Base-by-base conservation (phyloP, 2,113 vertebrate genomes). In the Gymnorhina tibicen region DNA sequence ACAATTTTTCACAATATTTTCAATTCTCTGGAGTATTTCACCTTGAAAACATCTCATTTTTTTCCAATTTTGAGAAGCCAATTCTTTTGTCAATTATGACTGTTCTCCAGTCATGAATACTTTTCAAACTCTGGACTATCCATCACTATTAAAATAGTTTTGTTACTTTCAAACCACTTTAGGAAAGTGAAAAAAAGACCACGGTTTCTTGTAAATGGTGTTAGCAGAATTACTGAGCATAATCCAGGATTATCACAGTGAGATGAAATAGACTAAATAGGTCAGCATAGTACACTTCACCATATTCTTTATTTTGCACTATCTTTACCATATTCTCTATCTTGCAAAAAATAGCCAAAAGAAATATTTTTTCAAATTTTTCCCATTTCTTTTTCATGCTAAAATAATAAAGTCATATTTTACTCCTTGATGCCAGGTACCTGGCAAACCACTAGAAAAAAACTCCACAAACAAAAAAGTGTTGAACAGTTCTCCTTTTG, bases 391-490 rank as follows among this genome's bases (percentile, higher is more conserved):
- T 93, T 79, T 80, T 49, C 24, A 62, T 47, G 18, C 37, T 7
- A 35, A 90, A 78, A 76, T 2, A 67, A n/a, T n/a, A 78, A 60
- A 74, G 76, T 22, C 3, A 14, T 30, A 58, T 56, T 94, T 92
- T 73, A 55, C 37, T 78, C 52, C 58, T 70, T 33, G 27, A 7
- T 77, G 62, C 11, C 72, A 79, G 39, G 21, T 66, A 85, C 28
- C 62, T 95, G 85, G 50, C 86, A 96, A 93, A 39, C 8, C 53
- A 73, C 77, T 67, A 92, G 66, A 42, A 85, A 89, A 96, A 97
- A 89, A 91, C 4, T 0, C 6, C 16, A 47, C 72, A 44, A 80
- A 75, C 39, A 59, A 55, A 17, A 58, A 30, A 22, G 10, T 68
- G 12, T 9, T 92, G 37, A 95, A 83, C 58, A 94, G 87, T 26